These are phyloP conservation scores for Cryptotis parvus DNA, from an alignment of 2,113 vertebrate genomes.

Conservation along the genomic window DNA sequence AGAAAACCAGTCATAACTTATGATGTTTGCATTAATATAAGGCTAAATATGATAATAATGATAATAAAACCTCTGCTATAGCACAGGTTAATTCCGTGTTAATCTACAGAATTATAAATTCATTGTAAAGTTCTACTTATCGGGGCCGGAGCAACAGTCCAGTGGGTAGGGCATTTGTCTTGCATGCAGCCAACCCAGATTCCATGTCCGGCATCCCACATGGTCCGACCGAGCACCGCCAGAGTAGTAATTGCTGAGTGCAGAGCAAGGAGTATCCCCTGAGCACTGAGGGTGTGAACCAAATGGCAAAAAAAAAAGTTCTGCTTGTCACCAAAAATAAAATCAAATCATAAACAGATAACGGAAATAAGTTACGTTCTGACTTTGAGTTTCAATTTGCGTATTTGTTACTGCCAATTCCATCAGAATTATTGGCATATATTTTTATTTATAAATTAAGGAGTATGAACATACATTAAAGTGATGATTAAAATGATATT, in stretches of 20 bases:
- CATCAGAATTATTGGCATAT: background rate
- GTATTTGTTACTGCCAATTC: background rate
- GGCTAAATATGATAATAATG: background rate
- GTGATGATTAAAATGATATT: slow-evolving; percentile 5
- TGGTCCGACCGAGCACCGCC: no score
- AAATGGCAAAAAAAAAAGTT: background rate
- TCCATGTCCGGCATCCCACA: no score
- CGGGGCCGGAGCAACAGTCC: no score
- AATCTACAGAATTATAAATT: background rate
- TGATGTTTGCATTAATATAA: background rate
- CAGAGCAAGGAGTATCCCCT: no score
- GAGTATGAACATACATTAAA: background rate
- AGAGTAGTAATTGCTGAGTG: no score
- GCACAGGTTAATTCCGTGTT: no score
- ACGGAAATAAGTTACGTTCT: background rate
- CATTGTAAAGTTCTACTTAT: background rate
- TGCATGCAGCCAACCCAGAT: no score
- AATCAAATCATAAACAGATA: background rate
- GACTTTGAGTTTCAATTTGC: background rate
- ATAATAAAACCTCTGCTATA: background rate
- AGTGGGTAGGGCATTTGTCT: no score
- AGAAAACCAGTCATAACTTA: background rate
- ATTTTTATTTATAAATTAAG: background rate
- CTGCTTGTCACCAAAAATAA: background rate
- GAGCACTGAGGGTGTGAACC: no score